Percentiles rank a stretch among this genome's conserved stretches.
Conservation (phyloP, 2,888 invertebrate species). For the Lepidocyrtinus sp. region DNA sequence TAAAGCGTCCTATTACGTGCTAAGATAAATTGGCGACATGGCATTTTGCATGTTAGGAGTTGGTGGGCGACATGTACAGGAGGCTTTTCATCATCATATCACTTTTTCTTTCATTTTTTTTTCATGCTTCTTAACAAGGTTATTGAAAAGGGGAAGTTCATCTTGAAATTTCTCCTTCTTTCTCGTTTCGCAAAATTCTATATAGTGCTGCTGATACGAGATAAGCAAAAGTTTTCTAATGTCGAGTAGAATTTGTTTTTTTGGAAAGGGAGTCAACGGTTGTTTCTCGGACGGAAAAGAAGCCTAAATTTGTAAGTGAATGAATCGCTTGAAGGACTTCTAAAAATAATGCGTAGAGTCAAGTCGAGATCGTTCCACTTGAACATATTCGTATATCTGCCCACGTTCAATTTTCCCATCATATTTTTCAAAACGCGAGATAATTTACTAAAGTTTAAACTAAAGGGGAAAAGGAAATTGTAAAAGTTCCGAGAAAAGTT, state of each 20-base stretch:
- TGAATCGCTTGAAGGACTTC: conserved; percentile 58
- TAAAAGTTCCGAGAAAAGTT: conserved; percentile 9
- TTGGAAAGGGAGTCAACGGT: neutral
- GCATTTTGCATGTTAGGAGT: conserved; percentile 5
- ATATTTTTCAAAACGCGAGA: conserved; percentile 28
- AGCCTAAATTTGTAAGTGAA: conserved; percentile 40
- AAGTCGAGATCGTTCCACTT: conserved; percentile 10
- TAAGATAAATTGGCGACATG: conserved; percentile 13
- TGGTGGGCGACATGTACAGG: conserved; percentile 5
- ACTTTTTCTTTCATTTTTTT: conserved; percentile 24
- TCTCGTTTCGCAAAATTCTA: neutral
- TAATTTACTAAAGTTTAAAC: conserved; percentile 1
- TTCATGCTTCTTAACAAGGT: conserved; percentile 38
- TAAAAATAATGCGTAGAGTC: conserved; percentile 53
- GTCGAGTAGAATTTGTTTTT: conserved; percentile 21
- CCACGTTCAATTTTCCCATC: conserved; percentile 24
- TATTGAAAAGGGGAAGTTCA: conserved; percentile 49
- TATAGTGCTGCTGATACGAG: neutral
- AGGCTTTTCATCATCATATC: conserved; percentile 14
- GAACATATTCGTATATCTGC: conserved; percentile 13
- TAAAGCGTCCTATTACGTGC: conserved; percentile 6
- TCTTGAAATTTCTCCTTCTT: neutral
- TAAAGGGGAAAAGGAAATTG: conserved; percentile 9
- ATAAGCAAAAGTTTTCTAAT: neutral
- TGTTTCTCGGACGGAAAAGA: conserved; percentile 8